These are phyloP conservation scores for Mechanitis messenoides DNA, from an alignment of 2,888 invertebrate genomes.

Conservation along the genomic window DNA sequence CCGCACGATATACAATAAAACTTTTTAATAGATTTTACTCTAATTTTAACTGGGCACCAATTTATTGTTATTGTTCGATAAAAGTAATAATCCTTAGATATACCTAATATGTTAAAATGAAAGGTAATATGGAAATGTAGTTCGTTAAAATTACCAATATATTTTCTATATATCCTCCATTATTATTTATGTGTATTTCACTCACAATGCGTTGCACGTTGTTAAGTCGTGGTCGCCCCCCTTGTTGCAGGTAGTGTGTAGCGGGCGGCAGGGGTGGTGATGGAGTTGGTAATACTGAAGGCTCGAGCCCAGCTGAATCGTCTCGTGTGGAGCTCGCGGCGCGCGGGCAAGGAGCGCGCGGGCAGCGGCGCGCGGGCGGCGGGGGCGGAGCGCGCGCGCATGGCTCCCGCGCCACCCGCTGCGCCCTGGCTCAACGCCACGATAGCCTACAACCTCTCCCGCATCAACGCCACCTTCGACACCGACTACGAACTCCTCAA, in stretches of 20 bases:
- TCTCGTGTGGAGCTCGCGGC: slow-evolving; percentile 69
- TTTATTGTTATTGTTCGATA: no score
- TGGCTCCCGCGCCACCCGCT: slow-evolving; percentile 66
- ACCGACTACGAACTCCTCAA: slow-evolving; percentile 72
- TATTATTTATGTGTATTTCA: no score
- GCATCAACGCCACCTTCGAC: slow-evolving; percentile 73
- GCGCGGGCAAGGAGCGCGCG: slow-evolving; percentile 44
- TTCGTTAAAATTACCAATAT: no score
- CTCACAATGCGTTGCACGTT: no score
- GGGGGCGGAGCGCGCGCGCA: slow-evolving; percentile 57
- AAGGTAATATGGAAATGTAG: no score
- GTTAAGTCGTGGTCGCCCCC: no score
- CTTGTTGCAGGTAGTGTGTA: slow-evolving; percentile 45
- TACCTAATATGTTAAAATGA: no score
- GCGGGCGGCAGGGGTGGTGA: slow-evolving; percentile 62
- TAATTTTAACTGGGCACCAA: no score
- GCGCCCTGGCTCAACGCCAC: slow-evolving; percentile 75
- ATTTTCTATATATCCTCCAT: no score
- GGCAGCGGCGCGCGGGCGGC: slow-evolving; percentile 50
- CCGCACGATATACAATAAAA: no score
- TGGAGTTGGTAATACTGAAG: slow-evolving; percentile 79
- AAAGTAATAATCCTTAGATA: no score
- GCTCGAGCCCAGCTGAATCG: slow-evolving; percentile 78
- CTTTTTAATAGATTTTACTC: no score
- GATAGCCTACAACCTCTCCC: slow-evolving; percentile 71